Evolutionary conservation across 2,113 vertebrate species (phyloP).

Genomic region (Lathamus discolor): DNA sequence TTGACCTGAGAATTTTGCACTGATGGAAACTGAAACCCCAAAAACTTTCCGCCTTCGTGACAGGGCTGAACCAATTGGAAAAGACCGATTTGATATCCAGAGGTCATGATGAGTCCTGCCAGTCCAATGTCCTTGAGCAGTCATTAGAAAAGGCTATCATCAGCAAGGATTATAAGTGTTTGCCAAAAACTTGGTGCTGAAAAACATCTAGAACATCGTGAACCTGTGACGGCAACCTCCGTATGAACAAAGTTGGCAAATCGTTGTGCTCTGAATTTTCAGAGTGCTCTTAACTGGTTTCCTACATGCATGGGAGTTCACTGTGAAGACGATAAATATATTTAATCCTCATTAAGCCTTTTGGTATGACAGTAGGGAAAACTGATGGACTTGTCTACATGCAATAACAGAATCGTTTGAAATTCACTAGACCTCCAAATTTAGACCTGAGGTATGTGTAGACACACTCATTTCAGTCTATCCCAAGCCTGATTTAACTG

Average conservation of each 20-base stretch:
- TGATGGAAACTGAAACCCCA: slow-evolving; percentile 21
- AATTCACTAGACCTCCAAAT: slow-evolving; percentile 8
- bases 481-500: neutral
- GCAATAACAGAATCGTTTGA: neutral
- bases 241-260: neutral
- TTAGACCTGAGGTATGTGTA: neutral
- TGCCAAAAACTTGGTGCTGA: neutral
- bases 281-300: neutral
- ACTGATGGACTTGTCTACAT: slow-evolving; percentile 14
- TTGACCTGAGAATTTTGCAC: slow-evolving; percentile 18
- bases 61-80: neutral
- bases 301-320: neutral
- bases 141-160: neutral
- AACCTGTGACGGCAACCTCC: neutral
- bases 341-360: neutral
- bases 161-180: neutral
- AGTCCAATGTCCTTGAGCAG: neutral
- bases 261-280: neutral
- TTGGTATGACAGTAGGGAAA: slow-evolving; percentile 8
- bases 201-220: neutral
- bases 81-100: neutral
- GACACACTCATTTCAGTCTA: neutral
- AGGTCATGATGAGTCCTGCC: neutral
- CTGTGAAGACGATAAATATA: neutral
- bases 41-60: neutral